Base-by-base conservation (phyloP, 1,140 invertebrate species). In the Drosophila sp. region DNA sequence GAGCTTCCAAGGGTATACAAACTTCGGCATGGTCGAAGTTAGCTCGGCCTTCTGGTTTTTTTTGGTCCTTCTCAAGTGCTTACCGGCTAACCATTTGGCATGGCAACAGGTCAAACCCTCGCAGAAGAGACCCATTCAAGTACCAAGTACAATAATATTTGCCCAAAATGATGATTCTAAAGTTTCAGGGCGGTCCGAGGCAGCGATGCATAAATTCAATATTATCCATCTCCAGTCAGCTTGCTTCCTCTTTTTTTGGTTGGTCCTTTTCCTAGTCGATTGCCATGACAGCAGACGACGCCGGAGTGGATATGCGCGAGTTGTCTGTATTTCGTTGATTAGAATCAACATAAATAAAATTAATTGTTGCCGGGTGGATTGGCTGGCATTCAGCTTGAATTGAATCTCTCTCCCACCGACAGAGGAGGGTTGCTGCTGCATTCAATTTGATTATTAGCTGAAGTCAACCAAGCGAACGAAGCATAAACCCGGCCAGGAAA, bases 321-420 rank as follows among this genome's bases (percentile, higher is more conserved):
- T 64, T 60, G 35, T 50, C 63, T 60, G 65, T 67, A 71, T 63
- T 60, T 69, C 69, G 76, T 80, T 87, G 83, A 87, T 87, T 87
- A 83, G 79, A 87, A 87, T 87, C 83, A 87, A 87, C 83, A 87
- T 87, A 89, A 87, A 87, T 87, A 89, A 87, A 87, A 87, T 87
- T 87, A 87, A 87, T 87, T 87, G 84, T 84, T 87, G 84, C 80
- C 80, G 84, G 64, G 76, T 72, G 76, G 71, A 47, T 71, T 61
- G 56, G 62, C 60, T 56, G 30, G 17, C 17, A 17, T 17, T 17
- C 17, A 17, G 54, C 29, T 27, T 33, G 29, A 56, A 29, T 60
- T 40, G 35, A 65, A 38, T 54, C 25, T 2, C 7, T 17, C 17
- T 17, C 17, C 17, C 17, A 17, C 17, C 25, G 8, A 50, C 44